Conservation (phyloP, 30 jellyfish, hydroid and myxozoan genomes). For the Morbakka virulenta region DNA sequence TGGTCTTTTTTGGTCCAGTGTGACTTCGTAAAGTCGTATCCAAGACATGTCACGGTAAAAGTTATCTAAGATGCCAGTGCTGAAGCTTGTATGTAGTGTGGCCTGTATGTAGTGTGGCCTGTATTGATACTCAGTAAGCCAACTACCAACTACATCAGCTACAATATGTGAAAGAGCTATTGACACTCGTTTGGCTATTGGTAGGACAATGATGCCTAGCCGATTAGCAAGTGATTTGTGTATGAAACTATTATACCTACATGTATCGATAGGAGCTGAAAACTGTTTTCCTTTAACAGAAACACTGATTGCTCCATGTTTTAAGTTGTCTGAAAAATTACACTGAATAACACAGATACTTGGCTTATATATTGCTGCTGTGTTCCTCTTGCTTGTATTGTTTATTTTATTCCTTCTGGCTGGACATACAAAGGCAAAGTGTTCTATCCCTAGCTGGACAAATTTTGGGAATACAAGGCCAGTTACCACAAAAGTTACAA, state of each 20-base stretch:
- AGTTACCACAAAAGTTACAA: constrained; percentile 19
- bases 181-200: too few species aligned
- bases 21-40: too few species aligned
- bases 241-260: constrained; percentile 19
- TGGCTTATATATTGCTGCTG: constrained; percentile 48
- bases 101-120: too few species aligned
- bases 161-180: constrained; percentile 36
- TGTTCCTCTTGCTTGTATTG: too few species aligned
- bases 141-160: constrained; percentile 6
- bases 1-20: too few species aligned
- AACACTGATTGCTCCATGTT: constrained; percentile 39
- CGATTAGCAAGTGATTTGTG: neutral
- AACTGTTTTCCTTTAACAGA: constrained; percentile 3
- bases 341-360: constrained; percentile 4
- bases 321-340: constrained; percentile 23
- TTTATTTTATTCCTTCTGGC: constrained; percentile 34
- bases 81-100: too few species aligned
- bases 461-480: too few species aligned
- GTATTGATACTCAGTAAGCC: too few species aligned
- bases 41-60: too few species aligned
- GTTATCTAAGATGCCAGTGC: too few species aligned
- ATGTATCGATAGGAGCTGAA: constrained; percentile 26
- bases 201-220: too few species aligned
- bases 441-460: constrained; percentile 33
- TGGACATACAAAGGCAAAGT: constrained; percentile 54